Evolutionary conservation across 2,888 invertebrate genomes (phyloP), one percentile per base, ranked within the genome.

Genomic region (Poecilus cupreus): DNA sequence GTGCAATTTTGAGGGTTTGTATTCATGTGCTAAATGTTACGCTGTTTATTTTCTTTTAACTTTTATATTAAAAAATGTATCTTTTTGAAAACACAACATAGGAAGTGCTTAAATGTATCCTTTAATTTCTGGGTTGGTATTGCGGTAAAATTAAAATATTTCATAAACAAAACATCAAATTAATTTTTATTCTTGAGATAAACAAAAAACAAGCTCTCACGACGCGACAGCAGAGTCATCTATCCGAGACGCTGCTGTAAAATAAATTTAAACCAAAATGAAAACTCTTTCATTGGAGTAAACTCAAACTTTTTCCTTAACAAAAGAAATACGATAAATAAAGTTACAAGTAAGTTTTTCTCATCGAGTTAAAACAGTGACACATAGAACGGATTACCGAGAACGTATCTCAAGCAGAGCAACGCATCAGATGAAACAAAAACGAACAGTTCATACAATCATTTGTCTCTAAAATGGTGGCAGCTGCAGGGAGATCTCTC

Each of bases 311-410:
- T 68, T 16, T 64, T 68, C 11, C 37, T 37, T 18, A 18, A 13
- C 11, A 8, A 60, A 37, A 37, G 37, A 37, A 68, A 68, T 18
- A 37, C 37, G 13, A 32, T 37, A 68, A 68, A 68, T 68, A 68
- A 68, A 46, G 46, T 70, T 39, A 64, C 20, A 70, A 39, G 39
- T 43, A 39, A 39, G 70, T 72, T 72, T 72, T 46, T 72, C 46
- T 46, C 24, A 22, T 72, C 72, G 13, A 72, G 72, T 43, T 72
- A 46, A 60, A 72, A 72, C 46, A 43, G 32, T 72, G 72, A 46
- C 22, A 46, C 22, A 72, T 46, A n/a, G 46, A 16, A 24, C 10
- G 72, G 46, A 72, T 72, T 72, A 72, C 46, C 13, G 5, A 72
- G 72, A 72, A 24, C 8, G 43, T 13, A 72, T 72, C 43, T 72